These are phyloP conservation scores for Spongilla lacustris DNA, from an alignment of 37 sponge, comb jelly and placozoan genomes.

Conservation along the genomic window DNA sequence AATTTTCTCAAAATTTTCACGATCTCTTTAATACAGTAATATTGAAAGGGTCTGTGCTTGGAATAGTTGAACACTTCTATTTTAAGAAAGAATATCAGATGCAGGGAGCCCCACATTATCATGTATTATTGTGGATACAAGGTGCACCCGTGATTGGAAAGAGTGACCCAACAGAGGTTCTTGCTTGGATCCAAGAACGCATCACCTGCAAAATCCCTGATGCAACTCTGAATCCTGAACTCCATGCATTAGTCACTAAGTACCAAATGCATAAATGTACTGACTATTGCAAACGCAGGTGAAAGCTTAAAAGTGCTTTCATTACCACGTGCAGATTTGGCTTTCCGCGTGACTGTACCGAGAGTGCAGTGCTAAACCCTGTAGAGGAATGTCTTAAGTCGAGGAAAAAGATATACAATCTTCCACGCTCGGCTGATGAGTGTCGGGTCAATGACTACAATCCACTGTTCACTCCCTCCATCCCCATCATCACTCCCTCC, in stretches of 20 bases:
- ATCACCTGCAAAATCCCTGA: conserved; percentile 70
- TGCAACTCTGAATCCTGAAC: conserved; percentile 31
- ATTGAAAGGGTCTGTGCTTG: conserved; percentile 34
- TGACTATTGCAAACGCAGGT: conserved; percentile 39
- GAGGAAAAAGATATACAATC: conserved; percentile 35
- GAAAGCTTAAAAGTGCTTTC: conserved; percentile 6
- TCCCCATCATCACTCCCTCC: no score
- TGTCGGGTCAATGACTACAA: conserved; percentile 62
- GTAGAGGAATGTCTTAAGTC: conserved; percentile 36
- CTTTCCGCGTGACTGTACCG: conserved; percentile 33
- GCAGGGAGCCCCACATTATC: conserved; percentile 61
- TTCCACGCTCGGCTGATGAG: conserved; percentile 21
- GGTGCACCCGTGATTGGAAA: conserved; percentile 59
- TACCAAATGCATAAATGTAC: conserved; percentile 27
- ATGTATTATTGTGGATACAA: conserved; percentile 53
- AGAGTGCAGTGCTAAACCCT: conserved; percentile 17
- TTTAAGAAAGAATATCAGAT: conserved; percentile 37
- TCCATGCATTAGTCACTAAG: conserved; percentile 55
- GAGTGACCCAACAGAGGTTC: no score
- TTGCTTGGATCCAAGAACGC: conserved; percentile 58
- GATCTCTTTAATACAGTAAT: no score
- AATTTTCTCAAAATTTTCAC: conserved; percentile 51
- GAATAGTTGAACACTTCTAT: conserved; percentile 44
- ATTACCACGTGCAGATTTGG: conserved; percentile 52
- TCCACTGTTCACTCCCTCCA: no score